Base-by-base conservation (phyloP, 2,113 vertebrate genomes). In the Triplophysa tibetana region DNA sequence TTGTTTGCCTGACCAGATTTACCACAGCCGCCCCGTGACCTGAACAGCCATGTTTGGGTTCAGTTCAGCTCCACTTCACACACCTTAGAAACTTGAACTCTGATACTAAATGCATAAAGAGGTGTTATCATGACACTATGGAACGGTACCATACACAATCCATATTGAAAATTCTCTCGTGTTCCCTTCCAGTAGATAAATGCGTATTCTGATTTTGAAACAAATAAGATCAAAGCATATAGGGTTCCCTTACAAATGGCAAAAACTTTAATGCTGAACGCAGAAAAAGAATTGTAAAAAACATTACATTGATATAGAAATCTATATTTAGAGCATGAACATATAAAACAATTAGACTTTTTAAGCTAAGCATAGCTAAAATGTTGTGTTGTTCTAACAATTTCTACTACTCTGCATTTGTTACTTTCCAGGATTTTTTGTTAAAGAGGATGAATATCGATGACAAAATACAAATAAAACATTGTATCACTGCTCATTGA, bases 11-110 rank as follows among this genome's bases (percentile, higher is more conserved):
- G 23, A 81, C 62, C 84, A 86, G 81, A 89, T 88, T 83, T 80
- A 76, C 79, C 88, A 85, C 88, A 89, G 86, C 89, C 89, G 88
- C 83, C 11, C 62, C 33, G 88, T 89, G 86, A 86, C 79, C 19
- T 17, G 26, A 64, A 23, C 26, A 54, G 33, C 5, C 33, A 33
- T 48, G 68, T 72, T 80, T 56, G 2, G n/a, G 50, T 45, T 65
- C 29, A 10, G 68, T 67, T 16, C 24, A 45, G 58, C n/a, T 72
- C 61, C 43, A 43, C 14, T 54, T 17, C 45, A 43, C 52, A 52
- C 26, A 50, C 56, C 64, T 54, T 13, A 75, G 10, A 43, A n/a
- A n/a, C 19, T 26, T n/a, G 7, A 60, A 75, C 73, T 21, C 74
- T 10, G 2, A 63, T 21, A 17, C 14, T 17, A 17, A 9, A 2